Conservation (phyloP, 2,888 invertebrate species). For the Allolobophora icterica region DNA sequence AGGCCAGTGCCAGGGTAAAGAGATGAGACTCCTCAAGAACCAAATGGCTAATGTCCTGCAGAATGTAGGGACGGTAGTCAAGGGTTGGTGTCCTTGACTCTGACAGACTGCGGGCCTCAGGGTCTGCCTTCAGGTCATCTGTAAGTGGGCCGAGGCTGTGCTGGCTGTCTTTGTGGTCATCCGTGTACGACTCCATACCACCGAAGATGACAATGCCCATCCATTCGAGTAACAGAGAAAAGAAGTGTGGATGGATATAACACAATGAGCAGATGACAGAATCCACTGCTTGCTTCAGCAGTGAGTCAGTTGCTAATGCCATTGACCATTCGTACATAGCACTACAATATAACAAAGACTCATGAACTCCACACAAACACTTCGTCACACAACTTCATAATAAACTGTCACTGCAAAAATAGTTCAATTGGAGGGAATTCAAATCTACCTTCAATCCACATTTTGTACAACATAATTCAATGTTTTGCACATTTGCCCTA, state of each 20-base stretch:
- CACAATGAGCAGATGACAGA: conserved; percentile 85
- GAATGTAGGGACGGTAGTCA: conserved; percentile 45
- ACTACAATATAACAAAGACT: conserved; percentile 28
- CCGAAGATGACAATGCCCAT: conserved; percentile 73
- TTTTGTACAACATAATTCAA: too few relatives aligned
- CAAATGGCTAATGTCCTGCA: conserved; percentile 57
- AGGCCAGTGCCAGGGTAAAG: conserved; percentile 79
- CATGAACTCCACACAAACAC: background rate
- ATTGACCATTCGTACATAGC: conserved; percentile 79
- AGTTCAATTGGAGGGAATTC: background rate
- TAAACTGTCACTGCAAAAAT: background rate
- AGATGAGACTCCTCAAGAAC: conserved; percentile 69
- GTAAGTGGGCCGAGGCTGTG: conserved; percentile 41
- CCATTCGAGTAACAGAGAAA: conserved; percentile 76
- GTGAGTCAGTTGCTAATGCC: conserved; percentile 73
- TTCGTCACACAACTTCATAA: background rate
- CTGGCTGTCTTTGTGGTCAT: conserved; percentile 49
- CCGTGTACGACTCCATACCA: conserved; percentile 60
- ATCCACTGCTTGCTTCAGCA: conserved; percentile 82
- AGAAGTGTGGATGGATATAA: conserved; percentile 80
- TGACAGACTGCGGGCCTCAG: conserved; percentile 38
- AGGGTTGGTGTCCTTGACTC: conserved; percentile 38
- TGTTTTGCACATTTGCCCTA: too few relatives aligned
- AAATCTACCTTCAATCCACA: too few relatives aligned
- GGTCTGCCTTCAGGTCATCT: conserved; percentile 62